phyloP scores from a whole-genome alignment of 2,797 vertebrate genomes.

The Eulemur mongoz region DNA sequence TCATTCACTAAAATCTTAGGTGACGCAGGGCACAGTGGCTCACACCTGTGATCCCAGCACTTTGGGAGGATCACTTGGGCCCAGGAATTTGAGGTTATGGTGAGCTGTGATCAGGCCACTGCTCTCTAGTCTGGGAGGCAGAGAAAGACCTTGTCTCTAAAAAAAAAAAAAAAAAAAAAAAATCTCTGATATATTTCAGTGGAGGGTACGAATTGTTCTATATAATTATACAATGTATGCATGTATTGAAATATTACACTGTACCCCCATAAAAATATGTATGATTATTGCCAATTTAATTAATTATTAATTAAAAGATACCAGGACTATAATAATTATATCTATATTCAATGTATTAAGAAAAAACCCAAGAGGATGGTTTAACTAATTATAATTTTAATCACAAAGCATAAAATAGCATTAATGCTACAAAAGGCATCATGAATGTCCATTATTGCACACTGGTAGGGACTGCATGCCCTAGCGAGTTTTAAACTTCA shows the following conservation, averaged over 20 bases:
- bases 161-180: neutral
- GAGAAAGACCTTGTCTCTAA: neutral
- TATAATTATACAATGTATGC: neutral
- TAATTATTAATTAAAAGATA: neutral
- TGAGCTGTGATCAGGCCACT: neutral
- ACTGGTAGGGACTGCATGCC: neutral
- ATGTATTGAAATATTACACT: neutral
- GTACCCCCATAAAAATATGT: neutral
- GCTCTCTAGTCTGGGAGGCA: neutral
- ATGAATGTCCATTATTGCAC: neutral
- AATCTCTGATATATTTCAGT: neutral
- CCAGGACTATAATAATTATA: neutral
- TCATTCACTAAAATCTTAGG: neutral
- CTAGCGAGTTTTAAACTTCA: neutral
- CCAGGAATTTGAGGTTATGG: neutral
- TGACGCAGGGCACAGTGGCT: neutral
- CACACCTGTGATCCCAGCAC: neutral
- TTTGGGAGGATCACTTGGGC: neutral
- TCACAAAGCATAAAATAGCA: neutral
- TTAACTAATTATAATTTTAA: neutral
- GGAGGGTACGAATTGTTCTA: neutral
- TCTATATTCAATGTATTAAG: neutral
- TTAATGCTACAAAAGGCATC: neutral
- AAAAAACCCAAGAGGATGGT: neutral
- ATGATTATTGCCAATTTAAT: neutral